Base-by-base conservation (phyloP, 2,113 vertebrate species). In the Melanostigma gelatinosum region DNA sequence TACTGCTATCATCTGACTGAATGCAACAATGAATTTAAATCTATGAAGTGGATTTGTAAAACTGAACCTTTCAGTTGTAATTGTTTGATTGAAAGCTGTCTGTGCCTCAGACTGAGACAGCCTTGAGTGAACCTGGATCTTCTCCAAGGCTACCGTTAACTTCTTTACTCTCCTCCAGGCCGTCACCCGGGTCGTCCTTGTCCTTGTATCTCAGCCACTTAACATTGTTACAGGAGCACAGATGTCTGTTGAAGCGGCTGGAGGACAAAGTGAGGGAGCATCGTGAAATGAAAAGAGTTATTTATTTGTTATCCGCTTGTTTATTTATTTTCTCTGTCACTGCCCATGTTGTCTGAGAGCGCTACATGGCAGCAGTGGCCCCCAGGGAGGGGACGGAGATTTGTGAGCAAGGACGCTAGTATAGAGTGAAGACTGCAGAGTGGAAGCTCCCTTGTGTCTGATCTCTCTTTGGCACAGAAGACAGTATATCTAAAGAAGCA, bases 151-250 rank as follows among this genome's bases (percentile, higher is more conserved):
- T 2, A 10, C 57, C 60, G 65, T 62, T 77, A 65, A 80, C 55
- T 57, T 42, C 71, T 2, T 79, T 55, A 58, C 64, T 78, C 54
- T 75, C 13, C 8, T 58, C 48, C 27, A 4, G 65, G 64, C 66
- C 58, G 77, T 88, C 77, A 80, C 87, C 77, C 29, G 1, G 72
- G 64, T 74, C 18, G 72, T 80, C 81, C 84, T 85, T 84, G 84
- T 79, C 63, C 68, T 82, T 86, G 79, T 85, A 73, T 50, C 70
- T 62, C 29, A 32, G 72, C 73, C 77, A 34, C 80, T 81, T 80
- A 77, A 84, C 85, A 52, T 80, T 86, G 85, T 87, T 78, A 60
- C 73, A 48, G 60, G 55, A 87, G 77, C 85, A 78, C 89, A 88
- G 79, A 84, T 87, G 90, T 93, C 88, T 67, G 66, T n/a, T 8